Conservation (phyloP, 2,113 vertebrate species). For the Brachirus orientalis region DNA sequence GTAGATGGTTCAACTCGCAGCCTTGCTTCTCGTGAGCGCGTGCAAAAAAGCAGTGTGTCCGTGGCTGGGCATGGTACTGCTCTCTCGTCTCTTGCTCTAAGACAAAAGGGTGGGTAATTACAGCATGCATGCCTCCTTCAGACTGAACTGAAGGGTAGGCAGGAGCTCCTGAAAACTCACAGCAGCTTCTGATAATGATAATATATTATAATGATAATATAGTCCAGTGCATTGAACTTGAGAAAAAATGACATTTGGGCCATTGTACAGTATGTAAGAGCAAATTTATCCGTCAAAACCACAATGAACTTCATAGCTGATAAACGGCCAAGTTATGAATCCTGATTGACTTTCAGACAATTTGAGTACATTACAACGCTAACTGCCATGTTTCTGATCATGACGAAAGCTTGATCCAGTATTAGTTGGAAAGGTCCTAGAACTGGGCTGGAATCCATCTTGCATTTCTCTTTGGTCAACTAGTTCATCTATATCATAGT, state of each 20-base stretch:
- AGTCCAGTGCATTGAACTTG: not conserved
- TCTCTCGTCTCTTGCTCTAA: slow-evolving; percentile 95
- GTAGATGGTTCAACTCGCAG: slow-evolving; percentile 95
- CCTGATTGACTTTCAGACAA: not conserved
- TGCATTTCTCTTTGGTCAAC: slow-evolving; percentile 60
- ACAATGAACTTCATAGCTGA: not conserved
- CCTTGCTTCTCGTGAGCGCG: slow-evolving; percentile 96
- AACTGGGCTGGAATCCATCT: slow-evolving; percentile 69
- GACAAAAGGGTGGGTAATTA: slow-evolving; percentile 96
- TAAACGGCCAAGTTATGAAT: not conserved
- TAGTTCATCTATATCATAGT: slow-evolving; percentile 44
- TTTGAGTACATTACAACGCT: not conserved
- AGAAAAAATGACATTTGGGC: not conserved
- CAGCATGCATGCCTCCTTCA: slow-evolving; percentile 79
- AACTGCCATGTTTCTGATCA: slow-evolving; percentile 1
- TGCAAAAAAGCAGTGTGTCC: slow-evolving; percentile 92
- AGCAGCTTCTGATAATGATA: not conserved
- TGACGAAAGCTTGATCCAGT: not conserved
- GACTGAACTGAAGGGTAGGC: slow-evolving; percentile 60
- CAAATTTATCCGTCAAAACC: not conserved
- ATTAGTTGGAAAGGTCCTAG: slow-evolving; percentile 19
- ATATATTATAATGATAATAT: too few relatives aligned
- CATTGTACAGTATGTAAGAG: not conserved
- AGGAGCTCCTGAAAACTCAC: slow-evolving; percentile 5
- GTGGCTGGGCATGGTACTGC: slow-evolving; percentile 91